These are phyloP conservation scores for Mycteria americana DNA, from an alignment of 2,797 vertebrate species.

Conservation along the genomic window DNA sequence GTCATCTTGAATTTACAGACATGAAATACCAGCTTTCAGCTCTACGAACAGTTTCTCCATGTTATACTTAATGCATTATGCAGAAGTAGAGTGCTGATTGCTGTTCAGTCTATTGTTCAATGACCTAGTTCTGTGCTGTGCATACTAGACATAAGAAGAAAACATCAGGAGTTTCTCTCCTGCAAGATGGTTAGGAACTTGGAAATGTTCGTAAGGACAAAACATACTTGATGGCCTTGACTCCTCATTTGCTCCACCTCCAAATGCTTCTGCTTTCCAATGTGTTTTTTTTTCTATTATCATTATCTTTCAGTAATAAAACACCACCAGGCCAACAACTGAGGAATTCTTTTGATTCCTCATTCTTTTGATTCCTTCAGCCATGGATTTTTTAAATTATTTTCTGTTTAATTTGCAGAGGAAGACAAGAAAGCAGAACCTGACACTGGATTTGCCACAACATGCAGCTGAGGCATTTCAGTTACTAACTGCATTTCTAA, in stretches of 20 bases:
- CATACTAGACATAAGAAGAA: constrained; percentile 80
- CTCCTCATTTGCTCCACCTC: constrained; percentile 49
- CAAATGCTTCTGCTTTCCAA: constrained; percentile 51
- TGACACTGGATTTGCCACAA: constrained; percentile 35
- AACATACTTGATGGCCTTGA: constrained; percentile 55
- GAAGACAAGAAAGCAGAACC: constrained; percentile 30
- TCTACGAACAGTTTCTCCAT: constrained; percentile 86
- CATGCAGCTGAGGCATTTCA: constrained; percentile 30
- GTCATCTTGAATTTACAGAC: constrained; percentile 93
- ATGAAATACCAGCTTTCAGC: constrained; percentile 94
- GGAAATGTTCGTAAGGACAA: constrained; percentile 65
- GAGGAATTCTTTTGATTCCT: constrained; percentile 45
- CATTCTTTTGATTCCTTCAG: constrained; percentile 23
- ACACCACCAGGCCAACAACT: constrained; percentile 52
- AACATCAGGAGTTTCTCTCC: constrained; percentile 60
- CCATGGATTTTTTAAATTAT: not conserved
- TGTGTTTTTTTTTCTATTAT: constrained; percentile 60
- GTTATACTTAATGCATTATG: constrained; percentile 99
- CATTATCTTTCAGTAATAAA: constrained; percentile 66
- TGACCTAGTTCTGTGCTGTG: constrained; percentile 94
- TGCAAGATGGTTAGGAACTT: constrained; percentile 65
- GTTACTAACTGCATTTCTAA: not conserved
- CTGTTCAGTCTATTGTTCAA: constrained; percentile 91
- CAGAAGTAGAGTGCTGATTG: constrained; percentile 90
- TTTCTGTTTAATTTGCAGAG: constrained; percentile 34